Evolutionary conservation across 2,113 vertebrate genomes (phyloP).

Genomic region (Rissa tridactyla): DNA sequence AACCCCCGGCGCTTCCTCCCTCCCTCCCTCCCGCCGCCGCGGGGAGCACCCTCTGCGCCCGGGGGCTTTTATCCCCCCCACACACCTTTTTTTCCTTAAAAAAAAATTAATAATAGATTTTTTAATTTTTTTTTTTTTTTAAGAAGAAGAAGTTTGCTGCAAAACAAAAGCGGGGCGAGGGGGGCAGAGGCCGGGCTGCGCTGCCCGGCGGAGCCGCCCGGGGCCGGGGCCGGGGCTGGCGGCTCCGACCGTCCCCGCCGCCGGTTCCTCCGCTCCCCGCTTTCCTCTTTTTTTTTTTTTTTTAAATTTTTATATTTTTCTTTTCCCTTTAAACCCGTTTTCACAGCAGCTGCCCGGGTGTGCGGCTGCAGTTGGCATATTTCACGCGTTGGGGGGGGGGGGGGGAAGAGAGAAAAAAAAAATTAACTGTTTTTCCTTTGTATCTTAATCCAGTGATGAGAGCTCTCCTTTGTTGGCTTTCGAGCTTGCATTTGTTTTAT

Average conservation of each 20-base stretch:
- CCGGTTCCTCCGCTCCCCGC: not conserved
- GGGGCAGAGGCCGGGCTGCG: not conserved
- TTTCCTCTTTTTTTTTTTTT: not conserved
- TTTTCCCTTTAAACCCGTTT: not conserved
- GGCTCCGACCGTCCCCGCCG: not conserved
- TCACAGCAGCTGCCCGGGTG: conserved; percentile 6
- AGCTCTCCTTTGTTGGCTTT: conserved; percentile 53
- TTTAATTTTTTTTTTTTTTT: not conserved
- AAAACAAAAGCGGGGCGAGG: not conserved
- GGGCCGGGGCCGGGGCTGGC: not conserved
- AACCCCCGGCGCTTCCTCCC: not conserved
- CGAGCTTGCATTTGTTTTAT: conserved; percentile 64
- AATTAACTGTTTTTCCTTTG: conserved; percentile 65
- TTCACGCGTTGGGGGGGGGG: not conserved
- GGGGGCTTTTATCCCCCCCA: not conserved
- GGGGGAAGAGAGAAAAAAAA: not conserved
- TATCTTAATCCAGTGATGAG: conserved; percentile 50
- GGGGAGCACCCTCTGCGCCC: not conserved
- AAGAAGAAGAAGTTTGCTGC: not conserved
- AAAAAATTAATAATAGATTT: not conserved
- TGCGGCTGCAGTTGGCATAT: conserved; percentile 40
- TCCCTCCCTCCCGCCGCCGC: not conserved
- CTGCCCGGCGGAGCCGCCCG: not conserved
- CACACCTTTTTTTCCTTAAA: not conserved
- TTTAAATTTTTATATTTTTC: not conserved